Evolutionary conservation across 2,888 invertebrate genomes (phyloP), one percentile per base, ranked within the genome.

Genomic region (Meandrusa payeni): DNA sequence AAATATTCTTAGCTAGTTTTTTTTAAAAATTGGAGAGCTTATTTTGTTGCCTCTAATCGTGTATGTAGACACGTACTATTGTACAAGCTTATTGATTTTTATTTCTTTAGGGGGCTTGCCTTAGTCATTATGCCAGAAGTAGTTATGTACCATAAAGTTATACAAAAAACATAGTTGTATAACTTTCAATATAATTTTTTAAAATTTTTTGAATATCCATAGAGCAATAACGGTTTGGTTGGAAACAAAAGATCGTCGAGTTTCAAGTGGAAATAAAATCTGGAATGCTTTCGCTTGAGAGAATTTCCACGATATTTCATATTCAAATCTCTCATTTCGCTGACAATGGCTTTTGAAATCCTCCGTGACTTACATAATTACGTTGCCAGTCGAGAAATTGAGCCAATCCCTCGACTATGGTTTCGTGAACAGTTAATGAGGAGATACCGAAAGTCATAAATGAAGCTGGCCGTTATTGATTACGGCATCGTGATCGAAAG

Each of bases 191-290:
- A 1, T 7, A 15, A 3, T 38, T 27, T 11, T 22, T 28, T 10
- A 38, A 44, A 28, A 54, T 52, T 57, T 67, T 65, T 11, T 2
- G 1, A 3, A 24, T 5, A 23, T 23, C 13, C 4, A n/a, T 17
- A 15, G 34, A 17, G 34, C 17, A 36, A 17, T 36, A 36, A 24
- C 24, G 15, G 11, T 3, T 40, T 15, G 45, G 42, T 38, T 41
- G 45, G 54, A 51, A 57, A 57, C 55, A 61, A 58, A 60, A 55
- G 52, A 54, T 57, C 49, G 47, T 56, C 55, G 55, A 52, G 53
- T 59, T 51, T 59, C 56, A 49, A 63, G 57, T 54, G 53, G 57
- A 71, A 69, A 68, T 67, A 65, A 68, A 67, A 61, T 52, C 47
- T 47, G 33, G 41, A 52, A 41, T 38, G 47, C 47, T 26, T 52